Evolutionary conservation across 2,113 vertebrate genomes (phyloP).

Genomic region (Phalacrocorax aristotelis): DNA sequence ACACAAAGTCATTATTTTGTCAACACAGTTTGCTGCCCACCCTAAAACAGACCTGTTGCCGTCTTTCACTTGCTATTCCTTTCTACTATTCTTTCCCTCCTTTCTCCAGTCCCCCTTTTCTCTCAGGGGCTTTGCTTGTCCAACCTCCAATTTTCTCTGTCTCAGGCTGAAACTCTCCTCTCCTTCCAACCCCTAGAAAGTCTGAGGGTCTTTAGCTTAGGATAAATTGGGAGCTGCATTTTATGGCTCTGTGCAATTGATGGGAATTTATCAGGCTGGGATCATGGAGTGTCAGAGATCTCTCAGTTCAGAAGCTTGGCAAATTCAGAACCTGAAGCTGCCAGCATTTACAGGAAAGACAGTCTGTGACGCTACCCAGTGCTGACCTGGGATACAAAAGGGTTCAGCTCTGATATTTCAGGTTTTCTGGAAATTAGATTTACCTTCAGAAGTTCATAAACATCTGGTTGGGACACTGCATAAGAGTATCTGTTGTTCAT

Average conservation of each 20-base stretch:
- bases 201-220: background rate
- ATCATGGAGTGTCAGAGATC: background rate
- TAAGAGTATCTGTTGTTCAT: background rate
- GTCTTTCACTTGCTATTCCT: background rate
- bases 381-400: background rate
- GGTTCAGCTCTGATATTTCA: background rate
- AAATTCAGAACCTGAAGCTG: background rate
- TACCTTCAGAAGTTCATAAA: constrained; percentile 59
- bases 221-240: background rate
- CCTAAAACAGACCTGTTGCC: background rate
- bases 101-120: background rate
- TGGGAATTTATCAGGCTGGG: background rate
- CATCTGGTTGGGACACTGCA: constrained; percentile 25
- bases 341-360: background rate
- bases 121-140: background rate
- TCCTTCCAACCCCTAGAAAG: background rate
- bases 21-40: background rate
- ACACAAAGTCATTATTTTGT: background rate
- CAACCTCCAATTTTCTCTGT: background rate
- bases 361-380: background rate
- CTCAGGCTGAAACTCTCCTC: background rate
- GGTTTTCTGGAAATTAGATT: background rate
- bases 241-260: background rate
- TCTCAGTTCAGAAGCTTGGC: background rate
- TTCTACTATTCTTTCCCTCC: background rate